Percentiles rank a stretch among this genome's conserved stretches.
Conservation (phyloP, 2,888 invertebrate genomes). For the Tetragonula carbonaria region DNA sequence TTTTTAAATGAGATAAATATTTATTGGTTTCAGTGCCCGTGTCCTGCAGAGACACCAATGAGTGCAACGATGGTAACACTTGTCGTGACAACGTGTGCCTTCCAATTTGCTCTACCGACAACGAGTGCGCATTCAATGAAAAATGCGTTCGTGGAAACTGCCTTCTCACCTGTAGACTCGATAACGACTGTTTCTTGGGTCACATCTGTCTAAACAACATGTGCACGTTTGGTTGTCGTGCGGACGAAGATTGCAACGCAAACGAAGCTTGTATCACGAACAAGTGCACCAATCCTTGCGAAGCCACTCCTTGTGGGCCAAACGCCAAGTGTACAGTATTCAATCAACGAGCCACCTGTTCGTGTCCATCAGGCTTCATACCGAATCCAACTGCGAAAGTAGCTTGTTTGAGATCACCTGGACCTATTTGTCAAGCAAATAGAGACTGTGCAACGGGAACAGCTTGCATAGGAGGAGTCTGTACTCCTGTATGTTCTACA, state of each 20-base stretch:
- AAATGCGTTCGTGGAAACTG: constrained; percentile 93
- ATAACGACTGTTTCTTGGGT: constrained; percentile 96
- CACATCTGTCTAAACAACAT: constrained; percentile 94
- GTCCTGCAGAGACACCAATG: constrained; percentile 89
- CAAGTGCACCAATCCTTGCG: constrained; percentile 92
- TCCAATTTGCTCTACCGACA: constrained; percentile 90
- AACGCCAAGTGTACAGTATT: constrained; percentile 92
- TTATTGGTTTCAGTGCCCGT: constrained; percentile 87
- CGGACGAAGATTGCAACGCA: constrained; percentile 94
- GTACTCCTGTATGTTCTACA: constrained; percentile 91
- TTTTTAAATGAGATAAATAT: background rate
- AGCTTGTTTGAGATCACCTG: constrained; percentile 93
- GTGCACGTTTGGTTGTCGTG: constrained; percentile 94
- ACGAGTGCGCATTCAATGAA: constrained; percentile 95
- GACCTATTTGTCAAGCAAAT: constrained; percentile 90
- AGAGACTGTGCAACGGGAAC: constrained; percentile 90
- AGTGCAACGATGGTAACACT: constrained; percentile 89
- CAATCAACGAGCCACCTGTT: constrained; percentile 92
- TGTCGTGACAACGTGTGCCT: constrained; percentile 94
- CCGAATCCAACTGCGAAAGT: constrained; percentile 95
- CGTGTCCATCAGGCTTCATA: constrained; percentile 91
- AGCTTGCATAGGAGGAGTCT: constrained; percentile 90
- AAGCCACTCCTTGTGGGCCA: constrained; percentile 92
- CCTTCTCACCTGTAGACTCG: constrained; percentile 94
- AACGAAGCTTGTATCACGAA: constrained; percentile 93